phyloP scores from a whole-genome alignment of 2,888 invertebrate genomes.

The Mechanitis mazaeus region DNA sequence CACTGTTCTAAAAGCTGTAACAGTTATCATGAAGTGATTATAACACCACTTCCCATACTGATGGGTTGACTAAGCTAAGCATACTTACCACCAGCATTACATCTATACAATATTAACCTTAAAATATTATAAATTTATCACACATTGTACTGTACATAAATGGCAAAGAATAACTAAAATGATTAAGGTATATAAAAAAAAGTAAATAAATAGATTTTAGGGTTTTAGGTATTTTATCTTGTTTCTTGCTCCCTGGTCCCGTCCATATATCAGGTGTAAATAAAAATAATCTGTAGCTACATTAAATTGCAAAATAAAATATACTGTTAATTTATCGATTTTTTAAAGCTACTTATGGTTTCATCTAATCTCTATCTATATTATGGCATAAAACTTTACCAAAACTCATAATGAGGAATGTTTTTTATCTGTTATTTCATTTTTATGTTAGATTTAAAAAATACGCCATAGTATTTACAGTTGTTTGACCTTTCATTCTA shows the following conservation, averaged over 20 bases:
- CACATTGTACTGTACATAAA: constrained; percentile 68
- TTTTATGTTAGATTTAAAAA: neutral
- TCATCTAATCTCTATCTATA: neutral
- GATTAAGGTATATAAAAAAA: constrained; percentile 21
- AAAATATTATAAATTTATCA: constrained; percentile 47
- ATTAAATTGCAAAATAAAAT: neutral
- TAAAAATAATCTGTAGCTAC: constrained; percentile 7
- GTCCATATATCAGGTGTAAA: constrained; percentile 22
- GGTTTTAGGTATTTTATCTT: constrained; percentile 17
- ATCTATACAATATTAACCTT: constrained; percentile 36
- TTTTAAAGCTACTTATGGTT: neutral
- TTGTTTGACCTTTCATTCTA: neutral
- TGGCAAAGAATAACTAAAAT: constrained; percentile 49
- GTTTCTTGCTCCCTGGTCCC: constrained; percentile 25
- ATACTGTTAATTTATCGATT: neutral
- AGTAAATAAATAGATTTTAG: constrained; percentile 27
- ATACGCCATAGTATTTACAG: neutral
- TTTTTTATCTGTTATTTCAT: constrained; percentile 1
- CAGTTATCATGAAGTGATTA: constrained; percentile 60
- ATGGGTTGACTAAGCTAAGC: constrained; percentile 42
- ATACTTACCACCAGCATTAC: constrained; percentile 39
- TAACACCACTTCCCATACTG: constrained; percentile 61
- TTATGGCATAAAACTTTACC: neutral
- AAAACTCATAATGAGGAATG: constrained; percentile 17
- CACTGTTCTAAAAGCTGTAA: constrained; percentile 52